These are phyloP conservation scores for Lepus timidus DNA, from an alignment of 2,113 vertebrate species.

Conservation along the genomic window DNA sequence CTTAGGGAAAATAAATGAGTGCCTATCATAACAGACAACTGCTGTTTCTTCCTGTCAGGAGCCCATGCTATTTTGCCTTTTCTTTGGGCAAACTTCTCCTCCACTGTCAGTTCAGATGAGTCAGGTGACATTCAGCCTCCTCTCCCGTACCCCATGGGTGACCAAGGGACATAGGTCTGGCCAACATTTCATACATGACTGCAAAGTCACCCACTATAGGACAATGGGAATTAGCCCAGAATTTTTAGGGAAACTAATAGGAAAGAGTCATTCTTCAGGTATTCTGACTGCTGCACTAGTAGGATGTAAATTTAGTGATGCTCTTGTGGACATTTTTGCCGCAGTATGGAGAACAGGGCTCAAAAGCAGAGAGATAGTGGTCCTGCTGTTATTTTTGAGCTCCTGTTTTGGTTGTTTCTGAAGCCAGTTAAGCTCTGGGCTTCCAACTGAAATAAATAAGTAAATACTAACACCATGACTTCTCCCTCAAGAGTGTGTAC, in stretches of 20 bases:
- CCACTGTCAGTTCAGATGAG: slow-evolving; percentile 34
- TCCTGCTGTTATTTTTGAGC: not conserved
- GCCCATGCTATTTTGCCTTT: not conserved
- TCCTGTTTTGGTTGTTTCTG: not conserved
- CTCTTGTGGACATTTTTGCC: not conserved
- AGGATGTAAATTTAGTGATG: not conserved
- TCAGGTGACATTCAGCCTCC: not conserved
- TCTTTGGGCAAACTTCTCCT: slow-evolving; percentile 2
- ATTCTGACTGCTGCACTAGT: slow-evolving; percentile 42
- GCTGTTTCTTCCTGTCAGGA: slow-evolving; percentile 46
- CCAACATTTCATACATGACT: not conserved
- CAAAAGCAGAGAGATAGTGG: not conserved
- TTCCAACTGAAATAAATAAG: slow-evolving; percentile 42
- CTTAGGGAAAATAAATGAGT: not conserved
- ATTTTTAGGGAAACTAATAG: not conserved
- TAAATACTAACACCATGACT: slow-evolving; percentile 19
- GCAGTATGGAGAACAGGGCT: not conserved
- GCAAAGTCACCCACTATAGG: not conserved
- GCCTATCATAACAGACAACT: not conserved
- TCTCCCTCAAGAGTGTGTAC: not conserved
- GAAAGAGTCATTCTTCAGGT: not conserved
- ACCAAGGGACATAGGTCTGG: not conserved
- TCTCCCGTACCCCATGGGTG: not conserved
- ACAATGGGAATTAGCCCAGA: slow-evolving; percentile 34
- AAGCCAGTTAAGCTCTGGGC: not conserved